phyloP scores from a whole-genome alignment of 2,888 invertebrate species.

The Tachystola acroxantha region DNA sequence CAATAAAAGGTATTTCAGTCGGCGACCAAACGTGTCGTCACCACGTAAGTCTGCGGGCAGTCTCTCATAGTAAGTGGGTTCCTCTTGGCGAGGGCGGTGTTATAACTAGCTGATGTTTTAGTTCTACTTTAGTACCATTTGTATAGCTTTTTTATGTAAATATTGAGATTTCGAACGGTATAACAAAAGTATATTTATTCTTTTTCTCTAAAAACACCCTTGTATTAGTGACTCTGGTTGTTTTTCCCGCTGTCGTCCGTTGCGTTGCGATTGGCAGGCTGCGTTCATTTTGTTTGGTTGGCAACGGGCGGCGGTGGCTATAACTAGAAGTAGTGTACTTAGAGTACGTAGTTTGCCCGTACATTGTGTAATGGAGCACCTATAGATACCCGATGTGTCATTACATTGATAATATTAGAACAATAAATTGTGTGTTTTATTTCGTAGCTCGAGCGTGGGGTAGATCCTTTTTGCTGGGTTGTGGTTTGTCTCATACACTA shows the following conservation, averaged over 20 bases:
- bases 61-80: no score
- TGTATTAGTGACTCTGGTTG: conserved; percentile 52
- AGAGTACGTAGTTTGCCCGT: conserved; percentile 62
- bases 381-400: conserved; percentile 68
- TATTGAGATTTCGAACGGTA: conserved; percentile 12
- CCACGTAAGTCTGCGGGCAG: no score
- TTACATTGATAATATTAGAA: conserved; percentile 75
- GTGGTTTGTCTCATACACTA: conserved; percentile 24
- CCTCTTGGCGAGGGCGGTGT: no score
- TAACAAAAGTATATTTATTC: conserved; percentile 27
- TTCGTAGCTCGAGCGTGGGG: conserved; percentile 55
- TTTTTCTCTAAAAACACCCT: conserved; percentile 40
- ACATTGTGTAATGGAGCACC: conserved; percentile 65
- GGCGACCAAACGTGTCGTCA: no score
- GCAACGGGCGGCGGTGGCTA: conserved; percentile 46
- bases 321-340: conserved; percentile 60
- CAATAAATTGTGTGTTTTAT: conserved; percentile 70
- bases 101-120: no score
- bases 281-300: conserved; percentile 17
- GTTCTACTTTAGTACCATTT: no score
- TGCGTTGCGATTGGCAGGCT: conserved; percentile 16
- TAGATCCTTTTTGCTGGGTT: conserved; percentile 47
- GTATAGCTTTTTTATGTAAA: no score
- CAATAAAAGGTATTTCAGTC: no score
- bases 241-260: conserved; percentile 36